Evolutionary conservation across 1,140 invertebrate species (phyloP), one percentile per base, ranked within the genome.

Genomic region (Ptiloglossa arizonensis): DNA sequence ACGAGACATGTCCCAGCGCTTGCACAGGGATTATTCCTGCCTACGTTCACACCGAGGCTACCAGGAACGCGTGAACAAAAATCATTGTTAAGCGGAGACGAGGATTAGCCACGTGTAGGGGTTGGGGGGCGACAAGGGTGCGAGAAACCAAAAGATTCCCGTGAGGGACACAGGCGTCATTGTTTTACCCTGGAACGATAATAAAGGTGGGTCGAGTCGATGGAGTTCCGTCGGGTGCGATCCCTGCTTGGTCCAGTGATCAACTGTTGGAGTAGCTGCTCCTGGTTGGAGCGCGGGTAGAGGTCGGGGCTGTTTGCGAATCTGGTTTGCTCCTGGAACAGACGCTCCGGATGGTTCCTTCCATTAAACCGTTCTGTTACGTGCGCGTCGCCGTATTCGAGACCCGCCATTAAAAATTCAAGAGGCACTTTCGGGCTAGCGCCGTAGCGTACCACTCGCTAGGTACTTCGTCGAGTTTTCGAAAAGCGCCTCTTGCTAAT

Each of bases 161-260:
- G 64, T 59, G 29, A 64, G 70, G 46, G n/a, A n/a, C n/a, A 54
- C 62, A 79, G 54, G 70, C 66, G 48, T 80, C 52, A 71, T n/a
- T n/a, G 81, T 77, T 90, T 91, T 92, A 93, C 91, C 91, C 91
- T 92, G 75, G 89, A 91, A 87, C 89, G 88, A 73, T 91, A 92
- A 89, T 91, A 92, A 69, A 86, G 90, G 62, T 91, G 89, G 19
- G 89, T 79, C 9, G 91, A 92, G 52, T 90, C 86, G 74, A 90
- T 74, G 22, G 91, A 92, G 80, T 92, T 92, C 85, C 90, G 87
- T 81, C 89, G 73, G 0, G 87, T 88, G 38, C 85, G 85, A 62
- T 91, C 89, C 70, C 86, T 86, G 32, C 85, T 81, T n/a, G 79
- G 68, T 24, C 79, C 64, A 78, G 59, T 19, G 68, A 86, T 54